Conservation (phyloP, 2,113 vertebrate genomes). For the Chloropsis hardwickii region DNA sequence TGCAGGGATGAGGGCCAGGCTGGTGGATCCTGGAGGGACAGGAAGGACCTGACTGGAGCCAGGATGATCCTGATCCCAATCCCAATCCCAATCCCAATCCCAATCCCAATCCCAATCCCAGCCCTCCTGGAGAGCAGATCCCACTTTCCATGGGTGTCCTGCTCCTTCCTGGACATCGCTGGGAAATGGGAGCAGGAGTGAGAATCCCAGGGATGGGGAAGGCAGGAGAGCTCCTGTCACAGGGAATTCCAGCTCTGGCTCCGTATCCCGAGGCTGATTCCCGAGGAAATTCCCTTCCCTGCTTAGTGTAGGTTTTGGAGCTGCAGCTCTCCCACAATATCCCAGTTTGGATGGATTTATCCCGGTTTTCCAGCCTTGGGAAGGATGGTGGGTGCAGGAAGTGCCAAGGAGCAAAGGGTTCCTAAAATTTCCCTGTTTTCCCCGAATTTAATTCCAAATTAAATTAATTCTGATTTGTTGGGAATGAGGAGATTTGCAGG, state of each 20-base stretch:
- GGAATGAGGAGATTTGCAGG: background rate
- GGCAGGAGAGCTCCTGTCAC: background rate
- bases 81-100: background rate
- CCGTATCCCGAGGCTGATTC: background rate
- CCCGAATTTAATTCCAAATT: background rate
- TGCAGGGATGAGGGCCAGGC: background rate
- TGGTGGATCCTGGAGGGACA: background rate
- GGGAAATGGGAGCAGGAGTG: rapidly evolving
- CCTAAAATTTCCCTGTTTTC: background rate
- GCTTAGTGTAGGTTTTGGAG: background rate
- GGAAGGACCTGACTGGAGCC: background rate
- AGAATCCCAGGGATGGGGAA: background rate
- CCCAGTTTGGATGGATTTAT: background rate
- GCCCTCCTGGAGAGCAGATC: background rate
- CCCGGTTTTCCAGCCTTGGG: background rate
- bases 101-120: background rate
- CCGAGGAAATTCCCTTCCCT: rapidly evolving
- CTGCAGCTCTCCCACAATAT: background rate
- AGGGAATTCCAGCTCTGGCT: background rate
- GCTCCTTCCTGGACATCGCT: background rate
- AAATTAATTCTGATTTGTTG: background rate
- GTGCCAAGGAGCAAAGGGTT: background rate
- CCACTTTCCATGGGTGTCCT: rapidly evolving
- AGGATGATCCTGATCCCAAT: background rate
- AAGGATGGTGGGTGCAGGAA: rapidly evolving